Conservation (phyloP, 2,888 invertebrate genomes). For the Epirrhoe tristata region DNA sequence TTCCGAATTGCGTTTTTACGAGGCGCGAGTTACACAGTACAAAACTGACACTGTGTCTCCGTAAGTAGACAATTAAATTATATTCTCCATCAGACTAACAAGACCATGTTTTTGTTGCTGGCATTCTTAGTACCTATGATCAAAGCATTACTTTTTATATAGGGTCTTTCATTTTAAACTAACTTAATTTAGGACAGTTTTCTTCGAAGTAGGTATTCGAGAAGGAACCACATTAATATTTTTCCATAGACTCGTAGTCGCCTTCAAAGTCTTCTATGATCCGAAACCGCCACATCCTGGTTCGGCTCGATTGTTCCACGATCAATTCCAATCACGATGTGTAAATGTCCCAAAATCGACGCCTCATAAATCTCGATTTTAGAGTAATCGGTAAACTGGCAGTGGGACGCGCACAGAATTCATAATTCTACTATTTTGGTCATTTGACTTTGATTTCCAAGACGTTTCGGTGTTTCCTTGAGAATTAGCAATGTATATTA, state of each 20-base stretch:
- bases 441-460: slow-evolving; percentile 36
- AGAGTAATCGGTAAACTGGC: slow-evolving; percentile 68
- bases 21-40: too few species aligned
- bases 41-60: too few species aligned
- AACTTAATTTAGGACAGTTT: too few species aligned
- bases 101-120: too few species aligned
- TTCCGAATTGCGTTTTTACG: too few species aligned
- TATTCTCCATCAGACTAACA: too few species aligned
- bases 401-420: slow-evolving; percentile 58
- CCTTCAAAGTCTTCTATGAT: slow-evolving; percentile 19
- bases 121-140: too few species aligned
- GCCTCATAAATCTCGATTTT: slow-evolving; percentile 74
- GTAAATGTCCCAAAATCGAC: slow-evolving; percentile 70
- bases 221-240: not conserved
- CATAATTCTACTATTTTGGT: slow-evolving; percentile 47
- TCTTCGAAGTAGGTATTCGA: not conserved
- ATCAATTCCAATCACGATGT: slow-evolving; percentile 67
- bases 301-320: slow-evolving; percentile 59
- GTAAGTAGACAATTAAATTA: too few species aligned
- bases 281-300: slow-evolving; percentile 58
- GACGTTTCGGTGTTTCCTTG: slow-evolving; percentile 46
- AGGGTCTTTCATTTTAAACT: too few species aligned
- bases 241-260: slow-evolving; percentile 15
- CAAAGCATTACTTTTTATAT: too few species aligned
- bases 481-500: slow-evolving; percentile 71